These are phyloP conservation scores for Pantherophis vulpinus DNA, from an alignment of 2,797 vertebrate species.

Conservation along the genomic window DNA sequence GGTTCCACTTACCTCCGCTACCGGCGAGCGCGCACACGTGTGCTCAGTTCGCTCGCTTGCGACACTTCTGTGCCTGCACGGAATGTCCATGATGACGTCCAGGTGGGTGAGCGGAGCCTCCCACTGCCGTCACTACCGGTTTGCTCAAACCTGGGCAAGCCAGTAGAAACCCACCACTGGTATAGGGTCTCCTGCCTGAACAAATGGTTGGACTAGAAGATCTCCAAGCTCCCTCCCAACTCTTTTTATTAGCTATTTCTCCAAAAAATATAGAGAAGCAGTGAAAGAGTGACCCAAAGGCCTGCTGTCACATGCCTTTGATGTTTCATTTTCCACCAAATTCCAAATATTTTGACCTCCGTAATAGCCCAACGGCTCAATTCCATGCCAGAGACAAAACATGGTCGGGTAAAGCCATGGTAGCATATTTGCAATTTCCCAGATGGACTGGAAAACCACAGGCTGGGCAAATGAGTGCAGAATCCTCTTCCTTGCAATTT, in stretches of 20 bases:
- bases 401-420: neutral
- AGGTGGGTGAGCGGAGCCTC: no score
- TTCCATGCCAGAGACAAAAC: neutral
- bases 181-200: neutral
- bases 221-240: no score
- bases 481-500: neutral
- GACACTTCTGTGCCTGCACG: no score
- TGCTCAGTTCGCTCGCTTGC: no score
- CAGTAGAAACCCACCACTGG: no score
- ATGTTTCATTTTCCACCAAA: neutral
- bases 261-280: neutral
- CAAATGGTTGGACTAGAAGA: neutral
- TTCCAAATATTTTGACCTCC: neutral
- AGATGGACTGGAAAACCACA: neutral
- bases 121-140: no score
- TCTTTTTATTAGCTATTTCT: neutral
- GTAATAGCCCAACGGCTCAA: neutral
- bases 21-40: no score
- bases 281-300: neutral
- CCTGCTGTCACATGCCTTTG: neutral
- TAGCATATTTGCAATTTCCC: neutral
- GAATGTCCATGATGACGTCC: no score
- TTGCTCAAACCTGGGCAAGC: no score
- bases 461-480: neutral
- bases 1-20: no score